phyloP scores from a whole-genome alignment of 2,888 invertebrate genomes.

The Hypercompe scribonia region DNA sequence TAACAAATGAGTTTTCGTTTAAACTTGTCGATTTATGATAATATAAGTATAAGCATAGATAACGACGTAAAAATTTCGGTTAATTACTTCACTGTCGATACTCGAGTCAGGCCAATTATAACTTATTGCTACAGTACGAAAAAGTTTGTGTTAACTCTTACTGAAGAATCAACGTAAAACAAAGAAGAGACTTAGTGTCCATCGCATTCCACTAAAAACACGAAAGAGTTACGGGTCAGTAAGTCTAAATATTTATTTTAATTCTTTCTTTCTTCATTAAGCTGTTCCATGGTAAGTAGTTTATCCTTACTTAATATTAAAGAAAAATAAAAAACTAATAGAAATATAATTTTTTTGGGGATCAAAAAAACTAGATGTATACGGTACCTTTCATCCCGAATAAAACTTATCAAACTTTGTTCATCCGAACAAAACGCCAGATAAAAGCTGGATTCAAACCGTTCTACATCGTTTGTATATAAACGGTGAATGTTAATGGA shows the following conservation, averaged over 20 bases:
- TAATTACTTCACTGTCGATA: background rate
- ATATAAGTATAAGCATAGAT: background rate
- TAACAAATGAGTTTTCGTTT: background rate
- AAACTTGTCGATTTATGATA: too few relatives aligned
- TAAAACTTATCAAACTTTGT: too few relatives aligned
- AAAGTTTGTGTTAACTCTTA: background rate
- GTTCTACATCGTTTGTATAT: background rate
- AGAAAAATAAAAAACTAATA: too few relatives aligned
- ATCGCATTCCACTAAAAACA: background rate
- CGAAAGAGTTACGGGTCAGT: too few relatives aligned
- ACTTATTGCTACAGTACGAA: background rate
- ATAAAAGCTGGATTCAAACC: background rate
- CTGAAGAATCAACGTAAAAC: background rate
- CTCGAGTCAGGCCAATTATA: background rate
- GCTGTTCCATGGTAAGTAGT: too few relatives aligned
- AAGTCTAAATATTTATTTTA: too few relatives aligned
- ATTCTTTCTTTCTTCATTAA: background rate
- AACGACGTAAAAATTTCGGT: background rate
- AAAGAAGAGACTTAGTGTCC: background rate
- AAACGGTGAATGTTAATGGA: background rate
- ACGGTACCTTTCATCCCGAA: too few relatives aligned
- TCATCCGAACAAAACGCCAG: too few relatives aligned
- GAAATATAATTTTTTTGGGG: too few relatives aligned
- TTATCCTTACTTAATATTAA: too few relatives aligned
- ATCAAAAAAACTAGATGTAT: too few relatives aligned